Evolutionary conservation across 2,797 vertebrate species (phyloP), one percentile per base, ranked within the genome.

Genomic region (Lateolabrax maculatus): DNA sequence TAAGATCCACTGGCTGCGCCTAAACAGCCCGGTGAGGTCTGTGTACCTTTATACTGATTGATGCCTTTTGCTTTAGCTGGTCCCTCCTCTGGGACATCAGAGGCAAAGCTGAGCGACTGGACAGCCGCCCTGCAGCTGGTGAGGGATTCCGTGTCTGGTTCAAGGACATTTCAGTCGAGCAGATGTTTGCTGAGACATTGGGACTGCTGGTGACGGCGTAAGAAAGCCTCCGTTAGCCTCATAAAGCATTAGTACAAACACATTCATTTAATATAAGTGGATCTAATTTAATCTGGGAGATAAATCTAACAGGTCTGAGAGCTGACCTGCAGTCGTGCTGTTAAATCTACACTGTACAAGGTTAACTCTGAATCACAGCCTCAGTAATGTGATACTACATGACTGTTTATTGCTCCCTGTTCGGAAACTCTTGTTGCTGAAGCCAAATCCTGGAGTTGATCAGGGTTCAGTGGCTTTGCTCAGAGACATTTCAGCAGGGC

Each of bases 291-390:
- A 87, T 86, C 53, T 36, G 55, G 60, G 62, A 56, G 61, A 84
- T 85, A 64, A 67, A 80, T 86, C 57, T 63, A 34, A 58, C 68
- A 77, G 78, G 75, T 43, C 64, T 67, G 64, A 83, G 69, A 49
- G 37, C 25, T 23, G 78, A 79, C 63, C 55, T 72, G 74, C 52
- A 62, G 62, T 34, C 12, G 7, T 41, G 75, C 51, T 52, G 68
- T 49, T 83, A 84, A 82, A 86, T 85, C 68, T 10, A 19, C 55
- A 34, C 66, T 23, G 23, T 66, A 72, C 79, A 87, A 84, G 72
- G 79, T 85, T 79, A 86, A 84, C 60, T 65, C 49, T 75, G 72
- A 89, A 84, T 87, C 73, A 79, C 75, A 67, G 60, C 76, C 41
- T 75, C 65, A 7, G 56, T 86, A 82, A 84, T 85, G 61, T 76